phyloP scores from a whole-genome alignment of 2,797 vertebrate genomes.

The Sebastes kiyomatsui region DNA sequence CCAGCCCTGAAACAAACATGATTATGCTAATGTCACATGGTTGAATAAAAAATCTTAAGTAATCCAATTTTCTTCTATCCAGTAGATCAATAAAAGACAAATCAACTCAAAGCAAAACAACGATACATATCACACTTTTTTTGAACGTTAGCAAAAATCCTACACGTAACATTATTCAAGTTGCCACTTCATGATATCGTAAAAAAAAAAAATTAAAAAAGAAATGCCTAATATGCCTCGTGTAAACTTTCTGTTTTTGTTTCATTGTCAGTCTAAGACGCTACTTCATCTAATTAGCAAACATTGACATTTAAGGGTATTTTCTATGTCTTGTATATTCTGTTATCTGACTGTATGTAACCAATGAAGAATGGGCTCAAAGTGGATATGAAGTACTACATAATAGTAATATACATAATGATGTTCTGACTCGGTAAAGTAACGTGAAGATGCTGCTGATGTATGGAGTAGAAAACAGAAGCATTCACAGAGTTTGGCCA shows the following conservation, averaged over 20 bases:
- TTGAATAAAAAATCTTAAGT: slow-evolving; percentile 68
- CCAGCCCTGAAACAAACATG: slow-evolving; percentile 73
- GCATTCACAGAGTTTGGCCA: slow-evolving; percentile 48
- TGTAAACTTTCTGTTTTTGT: slow-evolving; percentile 48
- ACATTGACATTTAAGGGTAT: slow-evolving; percentile 2
- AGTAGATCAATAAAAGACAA: slow-evolving; percentile 45
- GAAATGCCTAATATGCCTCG: slow-evolving; percentile 13
- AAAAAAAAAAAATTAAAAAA: slow-evolving; percentile 6
- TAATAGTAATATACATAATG: neutral
- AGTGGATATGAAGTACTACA: slow-evolving; percentile 5
- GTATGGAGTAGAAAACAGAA: slow-evolving; percentile 43
- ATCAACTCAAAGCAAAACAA: slow-evolving; percentile 14
- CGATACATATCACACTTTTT: slow-evolving; percentile 36
- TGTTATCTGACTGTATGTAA: slow-evolving; percentile 15
- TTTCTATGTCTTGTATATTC: neutral
- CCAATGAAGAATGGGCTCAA: neutral
- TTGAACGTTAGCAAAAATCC: slow-evolving; percentile 28
- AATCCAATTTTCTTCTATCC: slow-evolving; percentile 17
- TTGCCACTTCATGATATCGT: slow-evolving; percentile 48
- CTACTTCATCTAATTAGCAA: slow-evolving; percentile 18
- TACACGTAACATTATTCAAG: slow-evolving; percentile 40
- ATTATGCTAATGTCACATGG: slow-evolving; percentile 82
- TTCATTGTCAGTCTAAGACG: slow-evolving; percentile 22
- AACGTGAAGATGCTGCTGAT: slow-evolving; percentile 32
- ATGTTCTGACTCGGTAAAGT: slow-evolving; percentile 21